Conservation (phyloP, 2,113 vertebrate genomes). For the Zapus hudsonius region DNA sequence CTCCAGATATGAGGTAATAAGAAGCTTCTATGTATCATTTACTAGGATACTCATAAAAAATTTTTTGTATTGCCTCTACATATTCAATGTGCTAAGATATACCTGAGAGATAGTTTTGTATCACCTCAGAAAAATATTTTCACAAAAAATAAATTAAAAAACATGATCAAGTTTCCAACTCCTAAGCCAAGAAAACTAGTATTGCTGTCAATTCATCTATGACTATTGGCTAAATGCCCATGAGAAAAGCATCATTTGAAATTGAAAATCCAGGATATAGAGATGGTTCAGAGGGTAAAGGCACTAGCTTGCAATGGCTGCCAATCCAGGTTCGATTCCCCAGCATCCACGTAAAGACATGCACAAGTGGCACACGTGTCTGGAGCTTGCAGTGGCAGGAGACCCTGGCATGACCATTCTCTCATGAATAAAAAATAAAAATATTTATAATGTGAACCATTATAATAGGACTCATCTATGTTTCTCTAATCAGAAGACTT, state of each 20-base stretch:
- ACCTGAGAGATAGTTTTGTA: conserved; percentile 20
- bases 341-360: too few species aligned
- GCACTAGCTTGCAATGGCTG: too few species aligned
- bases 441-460: background rate
- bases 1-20: background rate
- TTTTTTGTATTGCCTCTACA: background rate
- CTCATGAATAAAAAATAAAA: too few species aligned
- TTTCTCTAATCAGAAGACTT: background rate
- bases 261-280: background rate
- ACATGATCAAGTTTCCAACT: conserved; percentile 8
- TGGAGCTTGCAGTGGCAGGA: too few species aligned
- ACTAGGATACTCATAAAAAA: background rate
- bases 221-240: background rate
- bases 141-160: conserved; percentile 45
- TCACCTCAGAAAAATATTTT: conserved; percentile 32
- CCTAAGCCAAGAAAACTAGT: conserved; percentile 31
- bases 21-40: background rate
- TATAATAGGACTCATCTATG: background rate
- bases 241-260: background rate
- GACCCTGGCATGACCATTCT: too few species aligned
- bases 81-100: background rate
- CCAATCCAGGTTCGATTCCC: too few species aligned
- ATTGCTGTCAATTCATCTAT: background rate
- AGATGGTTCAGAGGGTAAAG: too few species aligned
- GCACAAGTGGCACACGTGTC: too few species aligned